Base-by-base conservation (phyloP, 2,888 invertebrate species). In the Esperia sulphurella region DNA sequence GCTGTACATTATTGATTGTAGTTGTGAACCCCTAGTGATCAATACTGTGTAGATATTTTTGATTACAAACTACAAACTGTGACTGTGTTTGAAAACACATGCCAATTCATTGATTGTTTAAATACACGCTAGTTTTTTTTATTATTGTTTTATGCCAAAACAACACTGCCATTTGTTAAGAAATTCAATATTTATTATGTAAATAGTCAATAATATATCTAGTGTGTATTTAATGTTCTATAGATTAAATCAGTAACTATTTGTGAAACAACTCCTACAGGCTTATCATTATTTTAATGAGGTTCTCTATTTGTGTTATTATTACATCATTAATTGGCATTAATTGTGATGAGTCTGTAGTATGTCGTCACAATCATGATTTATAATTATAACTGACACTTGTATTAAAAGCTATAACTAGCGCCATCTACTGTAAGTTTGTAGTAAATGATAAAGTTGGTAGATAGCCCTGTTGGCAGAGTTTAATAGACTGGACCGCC, bases 61-160 rank as follows among this genome's bases (percentile, higher is more conserved):
- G 21, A 21, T 5, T 21, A 21, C 21, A 21, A 21, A 21, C 21
- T 21, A 21, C 21, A 21, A 21, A 21, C 21, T 5, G 21, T 3
- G 5, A 21, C 21, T 21, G 5, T 21, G 3, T 21, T n/a, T n/a
- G n/a, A n/a, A 9, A 35, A 2, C n/a, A 35, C 8, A 35, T 35
- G 8, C 35, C 9, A 35, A 35, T 35, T 35, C 9, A 35, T 35
- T n/a, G 35, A n/a, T n/a, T 35, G 1, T 41, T 30, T 33, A 44
- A 10, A 53, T 65, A 53, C 60, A 55, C 56, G 57, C 60, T 61
- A 66, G 68, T 70, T 61, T 65, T 58, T 53, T 68, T 54, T 61
- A 61, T 59, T 46, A 63, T 61, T 57, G 57, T 52, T 47, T 41
- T 35, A 4, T 8, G 30, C 14, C 45, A 45, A 49, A 14, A 1